phyloP scores from a whole-genome alignment of 2,113 vertebrate genomes.

The Podarcis raffonei region DNA sequence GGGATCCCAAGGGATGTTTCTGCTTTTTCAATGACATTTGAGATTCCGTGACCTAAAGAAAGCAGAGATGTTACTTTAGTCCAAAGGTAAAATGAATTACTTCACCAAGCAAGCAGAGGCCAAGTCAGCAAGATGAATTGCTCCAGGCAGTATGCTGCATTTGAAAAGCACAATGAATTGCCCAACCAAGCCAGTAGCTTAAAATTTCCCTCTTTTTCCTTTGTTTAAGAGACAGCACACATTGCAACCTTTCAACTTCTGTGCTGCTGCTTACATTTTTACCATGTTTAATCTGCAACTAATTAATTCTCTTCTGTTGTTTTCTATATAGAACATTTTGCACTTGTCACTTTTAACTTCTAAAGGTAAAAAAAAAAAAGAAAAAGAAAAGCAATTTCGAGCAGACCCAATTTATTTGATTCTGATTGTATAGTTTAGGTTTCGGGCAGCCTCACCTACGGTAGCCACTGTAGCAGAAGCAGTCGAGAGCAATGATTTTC shows the following conservation, averaged over 20 bases:
- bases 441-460: slow-evolving; percentile 84
- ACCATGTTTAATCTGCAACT: neutral
- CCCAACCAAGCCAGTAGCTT: neutral
- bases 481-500: slow-evolving; percentile 91
- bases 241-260: too few species aligned
- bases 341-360: slow-evolving; percentile 32
- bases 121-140: slow-evolving; percentile 2
- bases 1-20: slow-evolving; percentile 94
- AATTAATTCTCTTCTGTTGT: slow-evolving; percentile 14
- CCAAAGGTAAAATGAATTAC: neutral
- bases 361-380: slow-evolving; percentile 21
- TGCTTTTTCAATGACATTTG: slow-evolving; percentile 95
- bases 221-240: neutral
- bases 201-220: slow-evolving; percentile 3
- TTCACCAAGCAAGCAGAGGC: neutral
- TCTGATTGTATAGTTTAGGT: neutral
- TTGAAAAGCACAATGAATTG: slow-evolving; percentile 3
- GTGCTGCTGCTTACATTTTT: neutral
- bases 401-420: slow-evolving; percentile 18
- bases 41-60: slow-evolving; percentile 91
- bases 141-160: neutral
- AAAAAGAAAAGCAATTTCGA: slow-evolving; percentile 6
- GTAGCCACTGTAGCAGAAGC: slow-evolving; percentile 93
- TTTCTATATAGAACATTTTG: slow-evolving; percentile 24
- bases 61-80: slow-evolving; percentile 36